A percentile compares a stretch with the other conserved stretches of the same genome.
Evolutionary conservation across 2,888 invertebrate genomes (phyloP).

Genomic region (Tenthredo distinguenda): DNA sequence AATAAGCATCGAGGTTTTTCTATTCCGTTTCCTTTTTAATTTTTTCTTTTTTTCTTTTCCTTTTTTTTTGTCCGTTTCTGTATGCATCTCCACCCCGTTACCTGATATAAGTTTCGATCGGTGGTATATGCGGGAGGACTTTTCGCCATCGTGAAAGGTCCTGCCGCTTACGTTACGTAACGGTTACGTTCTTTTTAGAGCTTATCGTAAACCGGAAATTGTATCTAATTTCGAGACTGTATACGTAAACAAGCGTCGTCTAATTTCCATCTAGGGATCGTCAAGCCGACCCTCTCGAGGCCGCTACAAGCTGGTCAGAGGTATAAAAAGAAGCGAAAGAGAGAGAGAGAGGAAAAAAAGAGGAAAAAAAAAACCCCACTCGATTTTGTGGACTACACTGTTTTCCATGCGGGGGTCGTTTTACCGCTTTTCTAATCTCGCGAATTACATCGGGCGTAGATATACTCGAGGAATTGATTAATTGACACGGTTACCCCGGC

Average conservation of each 20-base stretch:
- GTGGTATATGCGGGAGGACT: neutral
- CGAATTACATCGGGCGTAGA: neutral
- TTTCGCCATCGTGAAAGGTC: neutral
- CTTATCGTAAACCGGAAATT: slow-evolving; percentile 38
- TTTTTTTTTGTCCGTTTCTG: neutral
- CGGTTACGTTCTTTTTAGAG: slow-evolving; percentile 18
- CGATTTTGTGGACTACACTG: slow-evolving; percentile 5
- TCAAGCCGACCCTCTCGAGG: slow-evolving; percentile 5
- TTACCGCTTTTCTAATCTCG: neutral
- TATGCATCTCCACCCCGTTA: neutral
- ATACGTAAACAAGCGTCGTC: slow-evolving; percentile 44
- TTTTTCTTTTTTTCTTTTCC: neutral
- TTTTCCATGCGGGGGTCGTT: neutral
- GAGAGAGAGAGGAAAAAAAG: neutral
- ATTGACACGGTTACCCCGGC: neutral
- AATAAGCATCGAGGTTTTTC: slow-evolving; percentile 10
- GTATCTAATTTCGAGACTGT: slow-evolving; percentile 39
- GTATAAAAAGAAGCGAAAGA: neutral
- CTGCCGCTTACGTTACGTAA: neutral
- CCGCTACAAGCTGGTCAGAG: neutral
- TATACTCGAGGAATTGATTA: neutral
- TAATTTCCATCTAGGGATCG: slow-evolving; percentile 36
- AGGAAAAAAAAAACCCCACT: neutral
- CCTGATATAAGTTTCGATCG: neutral
- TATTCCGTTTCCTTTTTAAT: neutral